Evolutionary conservation across 53 echinoderm and acorn worm species (phyloP), one percentile per base, ranked within the genome.

Genomic region (Temnopleurus reevesii): DNA sequence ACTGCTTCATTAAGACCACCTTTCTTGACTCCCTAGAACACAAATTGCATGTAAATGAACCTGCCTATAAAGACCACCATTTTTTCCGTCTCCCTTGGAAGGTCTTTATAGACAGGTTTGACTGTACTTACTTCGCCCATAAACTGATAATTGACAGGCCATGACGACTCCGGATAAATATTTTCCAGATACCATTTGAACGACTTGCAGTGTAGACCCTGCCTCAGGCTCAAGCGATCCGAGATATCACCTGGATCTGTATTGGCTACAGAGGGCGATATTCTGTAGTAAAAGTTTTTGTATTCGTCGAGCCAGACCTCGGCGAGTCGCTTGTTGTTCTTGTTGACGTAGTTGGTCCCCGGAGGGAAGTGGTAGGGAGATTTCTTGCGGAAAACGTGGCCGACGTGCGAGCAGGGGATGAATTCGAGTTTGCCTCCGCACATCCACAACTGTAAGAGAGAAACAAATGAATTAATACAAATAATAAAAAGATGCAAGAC

Each of bases 261-360:
- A 65, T 96, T 99, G 66, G 99, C 99, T 33, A 99, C 99, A 44
- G 93, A 93, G 24, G 99, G 99, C 24, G 96, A 94, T 56, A 99
- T 99, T 56, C 90, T 90, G 91, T 99, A 99, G 90, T 94, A 99
- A 81, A 99, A 99, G 86, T 99, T 94, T 84, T 93, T 96, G 77
- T 95, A 94, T 33, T 96, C 92, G 44, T 99, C 99, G 90, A 99
- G 93, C 99, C 99, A 99, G 61, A 99, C 99, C 46, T 99, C 99
- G 8, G 99, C 99, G 30, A 99, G 76, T 38, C 99, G 86, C 54
- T 95, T 93, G 91, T 99, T 99, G 89, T 99, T 99, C 66, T 93
- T 93, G 81, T 99, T 99, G 92, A 99, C 96, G 79, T 96, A 96
- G 56, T 95, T 95, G 47, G 99, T 99, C 18, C 99, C 99, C 0